Base-by-base conservation (phyloP, 2,113 vertebrate species). In the Halichoeres trimaculatus region DNA sequence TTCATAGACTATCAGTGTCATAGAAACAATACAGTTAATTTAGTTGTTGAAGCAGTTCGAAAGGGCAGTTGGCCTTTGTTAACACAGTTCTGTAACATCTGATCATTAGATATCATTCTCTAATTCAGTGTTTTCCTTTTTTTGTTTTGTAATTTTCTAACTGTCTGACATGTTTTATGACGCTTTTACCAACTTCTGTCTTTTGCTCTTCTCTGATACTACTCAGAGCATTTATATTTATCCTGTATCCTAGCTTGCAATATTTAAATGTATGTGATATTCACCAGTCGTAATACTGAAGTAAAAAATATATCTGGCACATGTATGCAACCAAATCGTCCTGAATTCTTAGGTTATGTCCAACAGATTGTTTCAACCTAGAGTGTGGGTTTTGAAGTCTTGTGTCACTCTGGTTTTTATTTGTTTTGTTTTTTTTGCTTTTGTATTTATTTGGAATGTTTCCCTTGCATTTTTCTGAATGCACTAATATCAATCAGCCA, bases 361-460 rank as follows among this genome's bases (percentile, higher is more conserved):
- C 2, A 22, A 34, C 8, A 41, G 30, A 22, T 19, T 26, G 30
- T 24, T 57, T 65, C 11, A 80, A 60, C 59, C 1, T 16, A 19
- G 17, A 45, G 43, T 16, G 14, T n/a, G 0, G 6, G 9, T 36
- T 56, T 68, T n/a, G 3, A 22, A 45, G 17, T 73, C 41, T 1
- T 51, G 12, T 0, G 24, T 16, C 2, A 3, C 10, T 26, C 16
- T 54, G 45, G 38, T 8, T n/a, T 47, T n/a, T 0, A 2, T 62
- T 41, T 47, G 8, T 61, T 68, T 34, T 9, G 10, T 24, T 65
- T 6, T 14, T 14, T 43, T 4, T 5, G 14, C 40, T 20, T 8
- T 23, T 55, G 11, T 67, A 43, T 72, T 71, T 58, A 63, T 75
- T 70, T 59, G 30, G 5, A 70, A 11, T 43, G 9, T 0, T 14